Evolutionary conservation across 2,888 invertebrate species (phyloP).

Genomic region (Troides oblongomaculatus): DNA sequence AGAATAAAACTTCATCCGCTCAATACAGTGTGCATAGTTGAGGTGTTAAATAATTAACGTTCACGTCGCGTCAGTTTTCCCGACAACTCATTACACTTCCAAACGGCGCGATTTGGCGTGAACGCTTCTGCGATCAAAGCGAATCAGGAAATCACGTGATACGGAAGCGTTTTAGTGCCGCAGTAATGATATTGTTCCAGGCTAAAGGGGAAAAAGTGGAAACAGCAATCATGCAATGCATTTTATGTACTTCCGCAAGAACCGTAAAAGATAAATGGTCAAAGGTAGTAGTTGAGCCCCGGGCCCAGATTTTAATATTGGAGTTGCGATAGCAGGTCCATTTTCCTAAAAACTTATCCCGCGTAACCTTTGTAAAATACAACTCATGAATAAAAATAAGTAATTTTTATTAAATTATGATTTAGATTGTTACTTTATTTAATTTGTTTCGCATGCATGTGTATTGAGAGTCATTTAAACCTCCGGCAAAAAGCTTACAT

Average conservation of each 20-base stretch:
- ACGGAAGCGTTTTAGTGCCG: conserved; percentile 37
- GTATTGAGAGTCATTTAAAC: neutral
- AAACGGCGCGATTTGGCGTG: conserved; percentile 18
- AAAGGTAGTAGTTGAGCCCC: conserved; percentile 44
- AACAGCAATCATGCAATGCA: conserved; percentile 54
- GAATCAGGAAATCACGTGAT: conserved; percentile 33
- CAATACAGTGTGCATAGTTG: conserved; percentile 43
- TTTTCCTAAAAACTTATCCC: neutral
- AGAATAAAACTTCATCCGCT: conserved; percentile 47
- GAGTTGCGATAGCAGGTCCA: conserved; percentile 42
- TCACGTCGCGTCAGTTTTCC: conserved; percentile 29
- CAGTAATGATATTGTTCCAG: conserved; percentile 42
- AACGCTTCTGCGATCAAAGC: conserved; percentile 28
- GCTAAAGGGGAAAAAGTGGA: conserved; percentile 45
- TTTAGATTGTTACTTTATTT: neutral
- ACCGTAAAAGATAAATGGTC: conserved; percentile 63
- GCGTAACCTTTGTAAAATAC: neutral
- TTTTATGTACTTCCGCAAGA: conserved; percentile 58
- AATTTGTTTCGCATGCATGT: neutral
- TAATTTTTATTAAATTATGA: neutral
- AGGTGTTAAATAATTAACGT: conserved; percentile 35
- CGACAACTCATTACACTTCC: conserved; percentile 25
- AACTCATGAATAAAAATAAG: neutral
- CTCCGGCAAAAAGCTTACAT: too few species aligned
- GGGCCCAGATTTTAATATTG: conserved; percentile 53